Evolutionary conservation across 37 sponge, comb jelly and placozoan genomes (phyloP).

Genomic region (Aplysina aerophoba): DNA sequence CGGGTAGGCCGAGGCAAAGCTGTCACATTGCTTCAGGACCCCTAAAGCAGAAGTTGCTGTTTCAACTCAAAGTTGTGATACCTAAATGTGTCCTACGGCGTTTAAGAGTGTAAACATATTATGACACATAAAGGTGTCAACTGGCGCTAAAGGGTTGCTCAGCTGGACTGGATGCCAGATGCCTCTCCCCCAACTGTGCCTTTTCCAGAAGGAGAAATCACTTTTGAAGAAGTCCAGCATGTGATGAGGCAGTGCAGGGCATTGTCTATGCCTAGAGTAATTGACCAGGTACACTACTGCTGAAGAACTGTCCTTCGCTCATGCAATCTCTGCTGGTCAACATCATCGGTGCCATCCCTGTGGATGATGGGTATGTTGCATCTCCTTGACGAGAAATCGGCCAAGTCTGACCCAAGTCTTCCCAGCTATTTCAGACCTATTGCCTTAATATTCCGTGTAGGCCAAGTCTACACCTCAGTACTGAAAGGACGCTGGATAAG

Average conservation of each 20-base stretch:
- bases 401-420: not conserved
- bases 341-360: not conserved
- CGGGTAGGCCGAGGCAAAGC: no score
- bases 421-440: slow-evolving; percentile 17
- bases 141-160: not conserved
- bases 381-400: not conserved
- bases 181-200: not conserved
- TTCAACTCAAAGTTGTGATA: no score
- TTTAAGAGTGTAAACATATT: no score
- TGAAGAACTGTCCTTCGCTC: slow-evolving; percentile 34
- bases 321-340: no score
- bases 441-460: not conserved
- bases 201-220: not conserved
- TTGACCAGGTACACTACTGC: not conserved
- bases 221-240: not conserved
- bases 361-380: slow-evolving; percentile 15
- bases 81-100: no score
- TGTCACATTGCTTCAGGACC: no score
- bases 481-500: not conserved
- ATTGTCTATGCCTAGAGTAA: not conserved
- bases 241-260: not conserved
- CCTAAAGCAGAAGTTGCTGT: no score
- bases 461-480: not conserved
- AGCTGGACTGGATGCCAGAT: not conserved
- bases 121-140: no score